phyloP scores from a whole-genome alignment of 2,113 vertebrate species.

The Xiphias gladius region DNA sequence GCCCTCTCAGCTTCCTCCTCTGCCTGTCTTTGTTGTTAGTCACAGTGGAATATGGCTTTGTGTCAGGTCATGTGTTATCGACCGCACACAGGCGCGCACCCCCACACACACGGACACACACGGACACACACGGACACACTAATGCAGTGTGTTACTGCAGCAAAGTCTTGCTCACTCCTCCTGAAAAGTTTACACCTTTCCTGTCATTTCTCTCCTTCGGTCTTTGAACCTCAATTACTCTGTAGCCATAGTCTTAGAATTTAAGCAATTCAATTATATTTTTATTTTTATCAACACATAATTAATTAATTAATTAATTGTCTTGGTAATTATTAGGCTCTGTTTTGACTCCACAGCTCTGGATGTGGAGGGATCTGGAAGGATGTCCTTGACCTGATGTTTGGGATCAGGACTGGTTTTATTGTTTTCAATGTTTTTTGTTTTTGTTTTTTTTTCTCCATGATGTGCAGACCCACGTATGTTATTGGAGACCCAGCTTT shows the following conservation, averaged over 20 bases:
- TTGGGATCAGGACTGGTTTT: neutral
- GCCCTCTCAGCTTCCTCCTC: slow-evolving; percentile 49
- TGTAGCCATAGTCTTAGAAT: neutral
- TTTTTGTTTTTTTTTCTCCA: no score
- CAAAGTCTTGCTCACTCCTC: slow-evolving; percentile 2
- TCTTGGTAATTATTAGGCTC: neutral
- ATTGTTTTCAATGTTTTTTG: neutral
- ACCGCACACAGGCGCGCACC: slow-evolving; percentile 32
- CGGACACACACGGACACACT: slow-evolving; percentile 14
- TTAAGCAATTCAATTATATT: neutral
- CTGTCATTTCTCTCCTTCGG: neutral
- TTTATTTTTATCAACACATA: neutral
- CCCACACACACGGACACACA: neutral
- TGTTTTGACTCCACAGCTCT: neutral
- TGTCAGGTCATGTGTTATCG: slow-evolving; percentile 63
- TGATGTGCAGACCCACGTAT: no score
- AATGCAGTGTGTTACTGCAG: neutral
- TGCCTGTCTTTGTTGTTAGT: slow-evolving; percentile 59
- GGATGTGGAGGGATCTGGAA: neutral
- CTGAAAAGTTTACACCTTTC: neutral
- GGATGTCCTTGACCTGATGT: neutral
- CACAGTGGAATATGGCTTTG: slow-evolving; percentile 41
- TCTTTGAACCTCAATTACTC: neutral
- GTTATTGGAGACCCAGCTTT: no score
- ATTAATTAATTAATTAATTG: neutral